Base-by-base conservation (phyloP, 2,113 vertebrate genomes). In the Jacana jacana region DNA sequence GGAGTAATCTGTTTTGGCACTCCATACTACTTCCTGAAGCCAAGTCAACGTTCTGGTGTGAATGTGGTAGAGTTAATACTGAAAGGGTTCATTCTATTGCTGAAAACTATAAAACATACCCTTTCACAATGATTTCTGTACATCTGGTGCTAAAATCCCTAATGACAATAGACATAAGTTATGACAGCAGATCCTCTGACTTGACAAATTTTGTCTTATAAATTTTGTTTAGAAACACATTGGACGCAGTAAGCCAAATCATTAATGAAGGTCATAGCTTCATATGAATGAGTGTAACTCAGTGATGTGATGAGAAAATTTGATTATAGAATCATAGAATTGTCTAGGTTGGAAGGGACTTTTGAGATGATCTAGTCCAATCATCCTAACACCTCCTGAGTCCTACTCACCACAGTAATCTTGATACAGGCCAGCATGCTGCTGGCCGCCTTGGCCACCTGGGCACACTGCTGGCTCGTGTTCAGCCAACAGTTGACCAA, bases 1-100 rank as follows among this genome's bases (percentile, higher is more conserved):
- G 81, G 37, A 96, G 25, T 75, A 88, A 93, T 71, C 83, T 81
- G 77, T 60, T 94, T 69, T 93, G 94, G 93, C 89, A 87, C 37
- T 84, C 75, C 72, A 3, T 40, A 40, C 25, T 61, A 64, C 48
- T 94, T 91, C 44, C 90, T 95, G 83, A 81, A 95, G 73, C 69
- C 84, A 94, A 89, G 40, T 75, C 70, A 92, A 78, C 80, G 79
- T 93, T 89, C 86, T 91, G 82, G 51, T 85, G 39, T 79, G 76
- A 81, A 82, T 87, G 60, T 51, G 40, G 55, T 57, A 91, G 80
- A 76, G 39, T 52, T 86, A 81, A 81, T 70, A 78, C 76, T 83
- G 60, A 86, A 96, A 96, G 17, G 69, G 52, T 17, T 75, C 72
- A 55, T 85, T 90, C 60, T 86, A 39, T 65, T 86, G 28, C 44